A percentile compares a stretch with the other conserved stretches of the same genome.
Evolutionary conservation across 1,140 invertebrate genomes (phyloP).

Genomic region (Bombus waltoni): DNA sequence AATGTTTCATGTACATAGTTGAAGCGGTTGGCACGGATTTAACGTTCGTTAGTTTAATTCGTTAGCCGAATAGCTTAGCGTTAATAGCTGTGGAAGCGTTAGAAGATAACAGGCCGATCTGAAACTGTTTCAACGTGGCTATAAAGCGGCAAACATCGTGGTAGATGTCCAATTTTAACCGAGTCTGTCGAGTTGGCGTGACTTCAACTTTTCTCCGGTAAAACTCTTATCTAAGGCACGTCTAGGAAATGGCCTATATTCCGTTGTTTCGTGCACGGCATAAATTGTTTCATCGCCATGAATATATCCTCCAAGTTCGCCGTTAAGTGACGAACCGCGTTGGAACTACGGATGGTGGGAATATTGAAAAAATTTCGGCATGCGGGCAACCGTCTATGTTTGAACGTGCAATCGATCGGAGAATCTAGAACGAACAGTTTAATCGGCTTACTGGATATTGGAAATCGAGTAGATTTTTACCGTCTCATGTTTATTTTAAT

Average conservation of each 20-base stretch:
- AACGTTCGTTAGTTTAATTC: conserved; percentile 4
- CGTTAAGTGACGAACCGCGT: background rate
- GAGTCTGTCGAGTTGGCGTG: background rate
- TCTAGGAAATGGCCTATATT: conserved; percentile 31
- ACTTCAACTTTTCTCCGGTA: conserved; percentile 28
- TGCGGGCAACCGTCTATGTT: background rate
- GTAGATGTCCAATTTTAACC: conserved; percentile 11
- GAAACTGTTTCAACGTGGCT: background rate
- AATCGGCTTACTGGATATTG: background rate
- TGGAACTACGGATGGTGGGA: background rate
- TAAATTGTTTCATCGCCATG: conserved; percentile 31
- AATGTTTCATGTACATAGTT: background rate
- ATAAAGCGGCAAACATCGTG: background rate
- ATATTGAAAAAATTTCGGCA: background rate
- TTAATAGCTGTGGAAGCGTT: background rate
- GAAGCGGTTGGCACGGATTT: background rate
- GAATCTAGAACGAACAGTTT: background rate
- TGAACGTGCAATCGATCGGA: background rate
- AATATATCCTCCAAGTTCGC: background rate
- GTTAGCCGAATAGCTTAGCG: background rate
- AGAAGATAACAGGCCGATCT: background rate
- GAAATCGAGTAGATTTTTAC: background rate
- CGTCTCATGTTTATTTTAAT: background rate
- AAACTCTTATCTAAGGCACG: conserved; percentile 27
- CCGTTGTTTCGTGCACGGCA: conserved; percentile 25